These are phyloP conservation scores for Chrysolina americana DNA, from an alignment of 2,888 invertebrate species.

Conservation along the genomic window DNA sequence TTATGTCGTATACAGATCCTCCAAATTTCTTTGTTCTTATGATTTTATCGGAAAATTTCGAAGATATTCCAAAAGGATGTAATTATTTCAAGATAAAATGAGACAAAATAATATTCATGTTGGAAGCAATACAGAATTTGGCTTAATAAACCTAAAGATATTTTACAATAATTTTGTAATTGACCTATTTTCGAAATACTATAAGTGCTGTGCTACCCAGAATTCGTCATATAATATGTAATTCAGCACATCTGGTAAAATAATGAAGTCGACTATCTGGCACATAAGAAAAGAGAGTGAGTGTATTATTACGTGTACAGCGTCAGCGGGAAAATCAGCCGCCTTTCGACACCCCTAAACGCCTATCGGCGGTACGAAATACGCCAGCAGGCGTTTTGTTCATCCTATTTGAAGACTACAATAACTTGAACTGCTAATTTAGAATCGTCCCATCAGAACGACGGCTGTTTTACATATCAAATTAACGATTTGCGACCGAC, in stretches of 20 bases:
- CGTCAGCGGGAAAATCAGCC: constrained; percentile 48
- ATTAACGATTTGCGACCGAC: constrained; percentile 40
- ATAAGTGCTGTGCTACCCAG: no score
- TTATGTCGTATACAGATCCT: no score
- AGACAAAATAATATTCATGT: no score
- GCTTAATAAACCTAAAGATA: no score
- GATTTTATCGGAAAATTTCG: no score
- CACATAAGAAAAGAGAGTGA: constrained; percentile 27
- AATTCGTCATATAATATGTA: background rate
- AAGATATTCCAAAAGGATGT: no score
- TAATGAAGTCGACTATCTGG: background rate
- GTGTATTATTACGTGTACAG: constrained; percentile 37
- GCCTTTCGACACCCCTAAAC: constrained; percentile 64
- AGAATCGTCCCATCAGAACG: constrained; percentile 39
- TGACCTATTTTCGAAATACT: no score
- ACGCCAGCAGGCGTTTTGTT: constrained; percentile 64
- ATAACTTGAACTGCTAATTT: constrained; percentile 53
- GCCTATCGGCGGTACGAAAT: constrained; percentile 62
- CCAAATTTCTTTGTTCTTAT: no score
- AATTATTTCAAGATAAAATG: no score
- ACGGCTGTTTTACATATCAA: constrained; percentile 46
- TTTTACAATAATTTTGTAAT: no score
- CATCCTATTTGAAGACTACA: constrained; percentile 57
- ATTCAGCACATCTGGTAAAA: background rate
- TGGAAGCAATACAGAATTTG: no score